Conservation (phyloP, 2,113 vertebrate genomes). For the Atlantisia rogersi region DNA sequence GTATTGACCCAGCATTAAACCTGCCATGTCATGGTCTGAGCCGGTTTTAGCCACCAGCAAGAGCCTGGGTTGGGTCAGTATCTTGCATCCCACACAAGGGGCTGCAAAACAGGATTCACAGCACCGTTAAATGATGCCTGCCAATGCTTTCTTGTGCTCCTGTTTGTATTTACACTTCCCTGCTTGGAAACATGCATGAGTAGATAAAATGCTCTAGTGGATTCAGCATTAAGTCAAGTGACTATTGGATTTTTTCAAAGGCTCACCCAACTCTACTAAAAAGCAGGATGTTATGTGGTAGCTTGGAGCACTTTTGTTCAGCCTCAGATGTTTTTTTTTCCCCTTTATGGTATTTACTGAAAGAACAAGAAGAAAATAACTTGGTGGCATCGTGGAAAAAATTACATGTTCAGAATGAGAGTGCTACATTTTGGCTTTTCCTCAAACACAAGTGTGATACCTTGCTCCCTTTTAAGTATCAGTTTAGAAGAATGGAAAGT, state of each 20-base stretch:
- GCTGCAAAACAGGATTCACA: background rate
- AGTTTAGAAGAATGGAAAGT: background rate
- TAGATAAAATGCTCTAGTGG: background rate
- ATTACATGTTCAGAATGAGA: background rate
- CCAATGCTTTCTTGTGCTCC: background rate
- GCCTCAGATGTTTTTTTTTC: background rate
- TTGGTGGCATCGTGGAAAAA: background rate
- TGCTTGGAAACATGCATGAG: background rate
- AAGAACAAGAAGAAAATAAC: conserved; percentile 16
- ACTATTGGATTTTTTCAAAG: background rate
- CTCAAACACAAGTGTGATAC: background rate
- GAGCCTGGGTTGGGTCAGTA: background rate
- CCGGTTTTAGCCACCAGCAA: background rate
- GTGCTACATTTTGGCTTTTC: background rate
- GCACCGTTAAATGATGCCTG: background rate
- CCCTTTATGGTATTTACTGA: background rate
- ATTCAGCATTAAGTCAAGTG: conserved; percentile 3
- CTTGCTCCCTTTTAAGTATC: background rate
- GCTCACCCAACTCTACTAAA: background rate
- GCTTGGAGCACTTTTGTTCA: conserved; percentile 17
- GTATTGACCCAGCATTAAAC: background rate
- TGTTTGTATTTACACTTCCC: background rate
- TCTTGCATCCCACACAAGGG: accelerated
- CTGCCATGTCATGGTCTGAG: accelerated
- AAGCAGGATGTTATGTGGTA: background rate